Conservation (phyloP, 1,140 invertebrate species). For the Dendroctonus valens region DNA sequence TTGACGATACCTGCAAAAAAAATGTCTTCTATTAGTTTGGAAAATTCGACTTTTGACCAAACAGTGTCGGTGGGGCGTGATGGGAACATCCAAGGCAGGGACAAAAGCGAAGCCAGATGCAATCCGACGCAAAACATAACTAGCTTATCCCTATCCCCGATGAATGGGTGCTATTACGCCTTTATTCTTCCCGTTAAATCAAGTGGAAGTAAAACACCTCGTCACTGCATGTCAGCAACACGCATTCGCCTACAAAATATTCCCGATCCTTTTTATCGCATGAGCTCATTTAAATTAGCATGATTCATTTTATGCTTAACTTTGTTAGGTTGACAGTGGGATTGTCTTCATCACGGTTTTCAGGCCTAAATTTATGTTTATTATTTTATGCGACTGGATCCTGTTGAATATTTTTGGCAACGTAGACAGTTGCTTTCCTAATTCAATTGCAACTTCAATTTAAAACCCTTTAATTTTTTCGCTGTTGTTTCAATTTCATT, state of each 20-base stretch:
- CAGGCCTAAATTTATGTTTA: neutral
- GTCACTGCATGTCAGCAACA: slow-evolving; percentile 46
- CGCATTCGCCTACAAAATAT: slow-evolving; percentile 31
- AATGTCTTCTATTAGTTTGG: neutral
- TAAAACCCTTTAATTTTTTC: no score
- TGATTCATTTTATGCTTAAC: no score
- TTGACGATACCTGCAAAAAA: slow-evolving; percentile 68
- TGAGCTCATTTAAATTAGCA: slow-evolving; percentile 18
- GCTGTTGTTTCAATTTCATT: no score
- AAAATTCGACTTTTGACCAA: neutral
- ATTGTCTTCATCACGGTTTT: neutral
- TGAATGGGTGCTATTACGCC: slow-evolving; percentile 43
- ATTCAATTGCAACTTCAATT: no score
- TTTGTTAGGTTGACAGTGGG: no score
- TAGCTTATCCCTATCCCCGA: slow-evolving; percentile 46
- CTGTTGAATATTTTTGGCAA: no score
- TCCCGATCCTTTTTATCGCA: slow-evolving; percentile 24
- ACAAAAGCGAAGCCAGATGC: slow-evolving; percentile 48
- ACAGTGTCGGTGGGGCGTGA: slow-evolving; percentile 23
- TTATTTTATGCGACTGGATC: neutral
- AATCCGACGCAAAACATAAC: slow-evolving; percentile 42
- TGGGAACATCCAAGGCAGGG: slow-evolving; percentile 44
- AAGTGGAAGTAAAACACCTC: slow-evolving; percentile 49
- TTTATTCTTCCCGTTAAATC: slow-evolving; percentile 46
- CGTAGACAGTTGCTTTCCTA: no score